These are phyloP conservation scores for Psilanteris sp. DNA, from an alignment of 1,140 invertebrate species.

Conservation along the genomic window DNA sequence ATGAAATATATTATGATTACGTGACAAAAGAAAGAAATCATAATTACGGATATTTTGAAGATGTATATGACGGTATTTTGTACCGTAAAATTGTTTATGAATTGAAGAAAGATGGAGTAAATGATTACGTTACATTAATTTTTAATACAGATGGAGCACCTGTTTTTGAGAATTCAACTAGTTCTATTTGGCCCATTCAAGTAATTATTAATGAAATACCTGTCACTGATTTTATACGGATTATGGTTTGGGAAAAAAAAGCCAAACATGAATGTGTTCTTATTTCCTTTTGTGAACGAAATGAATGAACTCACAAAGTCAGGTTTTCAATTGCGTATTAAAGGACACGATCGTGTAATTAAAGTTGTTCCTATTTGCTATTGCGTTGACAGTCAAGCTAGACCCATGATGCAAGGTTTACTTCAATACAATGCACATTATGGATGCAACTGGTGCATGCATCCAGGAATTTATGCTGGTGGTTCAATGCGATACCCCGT, in stretches of 20 bases:
- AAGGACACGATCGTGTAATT: neutral
- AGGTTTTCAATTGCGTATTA: neutral
- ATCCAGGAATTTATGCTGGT: slow-evolving; percentile 26
- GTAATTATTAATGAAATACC: neutral
- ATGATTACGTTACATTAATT: neutral
- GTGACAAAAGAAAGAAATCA: neutral
- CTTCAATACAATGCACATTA: slow-evolving; percentile 27
- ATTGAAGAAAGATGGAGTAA: neutral
- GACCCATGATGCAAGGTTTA: slow-evolving; percentile 27
- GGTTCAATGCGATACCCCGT: slow-evolving; percentile 19
- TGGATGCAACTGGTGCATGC: slow-evolving; percentile 38
- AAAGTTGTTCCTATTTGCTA: slow-evolving; percentile 14
- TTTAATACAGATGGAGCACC: neutral
- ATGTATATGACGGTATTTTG: neutral
- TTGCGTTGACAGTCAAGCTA: slow-evolving; percentile 22
- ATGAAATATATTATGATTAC: neutral
- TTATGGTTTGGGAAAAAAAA: neutral
- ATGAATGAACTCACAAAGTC: neutral
- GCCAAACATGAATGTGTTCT: neutral
- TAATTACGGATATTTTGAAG: neutral
- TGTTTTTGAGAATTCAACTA: neutral
- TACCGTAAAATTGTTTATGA: neutral
- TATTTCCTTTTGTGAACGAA: neutral
- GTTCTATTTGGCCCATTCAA: neutral
- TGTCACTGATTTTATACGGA: neutral